Evolutionary conservation across 2,113 vertebrate genomes (phyloP), one percentile per base, ranked within the genome.

Genomic region (Eurypyga helias): DNA sequence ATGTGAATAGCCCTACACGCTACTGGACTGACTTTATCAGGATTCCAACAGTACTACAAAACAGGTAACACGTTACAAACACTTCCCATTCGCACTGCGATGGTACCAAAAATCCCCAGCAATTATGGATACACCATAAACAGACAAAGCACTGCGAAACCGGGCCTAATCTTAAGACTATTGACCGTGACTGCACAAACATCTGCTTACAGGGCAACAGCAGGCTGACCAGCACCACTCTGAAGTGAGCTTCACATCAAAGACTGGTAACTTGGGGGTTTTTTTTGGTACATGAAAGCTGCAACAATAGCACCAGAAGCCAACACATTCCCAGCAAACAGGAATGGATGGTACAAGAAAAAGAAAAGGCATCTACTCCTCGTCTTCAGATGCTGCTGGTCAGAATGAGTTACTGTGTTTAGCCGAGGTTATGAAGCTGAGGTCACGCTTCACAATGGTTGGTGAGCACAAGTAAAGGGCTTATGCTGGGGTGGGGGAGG

Each of bases 131-230:
- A 83, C 48, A 84, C 65, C 88, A 78, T 77, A 75, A 94, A 81
- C 90, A 73, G 64, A 93, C 62, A 95, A 92, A 89, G 89, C 73
- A 33, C 87, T 69, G 83, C 28, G 89, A 95, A 92, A 82, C 87
- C 86, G 38, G 55, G 43, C 61, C 36, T 86, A 48, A 90, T 72
- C 64, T 75, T 75, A 84, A 72, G 69, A 81, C 83, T 92, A 45
- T 10, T 83, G 91, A 86, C 93, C 13, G 2, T 84, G 92, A 95
- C 95, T 55, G 61, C 77, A 67, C 64, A 64, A 82, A 93, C 69
- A 89, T 69, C 89, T 90, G 80, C 89, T 89, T 71, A 64, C 72
- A 71, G 48, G 91, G 86, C n/a, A 83, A 70, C 43, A 34, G 31
- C 43, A 52, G 70, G 55, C 41, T 87, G 83, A 82, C 73, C 65